A percentile compares a stretch with the other conserved stretches of the same genome.
Evolutionary conservation across 2,888 invertebrate genomes (phyloP).

Genomic region (Myopa tessellatipennis): DNA sequence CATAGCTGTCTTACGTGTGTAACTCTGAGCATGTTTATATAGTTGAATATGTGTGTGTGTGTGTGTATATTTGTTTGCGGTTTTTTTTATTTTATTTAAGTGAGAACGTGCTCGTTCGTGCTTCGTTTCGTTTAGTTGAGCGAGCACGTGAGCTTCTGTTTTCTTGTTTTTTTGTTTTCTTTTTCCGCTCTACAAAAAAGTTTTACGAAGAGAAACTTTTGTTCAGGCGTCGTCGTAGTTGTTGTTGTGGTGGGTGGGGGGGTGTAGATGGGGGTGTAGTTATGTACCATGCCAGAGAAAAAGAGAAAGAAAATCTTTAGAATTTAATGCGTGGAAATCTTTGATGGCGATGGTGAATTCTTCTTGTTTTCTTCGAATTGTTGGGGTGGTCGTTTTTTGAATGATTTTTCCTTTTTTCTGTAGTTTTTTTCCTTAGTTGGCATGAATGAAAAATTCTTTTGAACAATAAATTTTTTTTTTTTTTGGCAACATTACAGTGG

Average conservation of each 20-base stretch:
- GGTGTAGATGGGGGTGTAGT: neutral
- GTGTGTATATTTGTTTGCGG: slow-evolving; percentile 1
- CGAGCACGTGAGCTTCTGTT: slow-evolving; percentile 17
- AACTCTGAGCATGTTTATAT: neutral
- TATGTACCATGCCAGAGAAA: neutral
- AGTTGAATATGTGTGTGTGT: neutral
- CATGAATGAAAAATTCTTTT: too few relatives aligned
- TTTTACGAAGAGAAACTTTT: neutral
- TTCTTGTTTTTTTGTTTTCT: neutral
- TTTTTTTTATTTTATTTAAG: neutral
- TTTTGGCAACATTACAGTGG: too few relatives aligned
- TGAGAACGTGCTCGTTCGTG: slow-evolving; percentile 12
- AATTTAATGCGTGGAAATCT: neutral
- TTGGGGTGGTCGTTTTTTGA: neutral
- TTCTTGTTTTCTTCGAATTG: neutral
- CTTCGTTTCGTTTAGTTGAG: slow-evolving; percentile 6
- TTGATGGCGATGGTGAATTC: neutral
- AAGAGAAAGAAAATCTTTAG: neutral
- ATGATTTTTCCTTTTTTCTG: neutral
- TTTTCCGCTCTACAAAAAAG: neutral
- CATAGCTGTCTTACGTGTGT: too few relatives aligned
- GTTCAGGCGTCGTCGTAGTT: neutral
- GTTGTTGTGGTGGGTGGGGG: neutral
- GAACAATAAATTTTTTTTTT: too few relatives aligned
- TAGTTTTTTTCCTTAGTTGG: neutral